phyloP scores from a whole-genome alignment of 2,888 invertebrate species.

The Ichneumoninae sp. region DNA sequence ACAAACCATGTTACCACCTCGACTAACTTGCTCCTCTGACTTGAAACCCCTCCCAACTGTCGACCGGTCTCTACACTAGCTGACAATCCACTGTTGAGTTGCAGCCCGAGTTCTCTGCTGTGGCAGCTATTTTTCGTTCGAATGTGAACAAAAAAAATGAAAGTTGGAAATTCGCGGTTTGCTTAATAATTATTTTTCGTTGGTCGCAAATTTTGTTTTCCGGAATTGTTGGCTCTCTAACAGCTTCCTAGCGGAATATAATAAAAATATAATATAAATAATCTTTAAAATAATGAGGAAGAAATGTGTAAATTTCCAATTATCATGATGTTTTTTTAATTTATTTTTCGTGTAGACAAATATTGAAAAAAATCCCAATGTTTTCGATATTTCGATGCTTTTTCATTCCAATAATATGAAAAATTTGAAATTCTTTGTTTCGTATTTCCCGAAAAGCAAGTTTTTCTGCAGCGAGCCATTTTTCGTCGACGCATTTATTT shows the following conservation, averaged over 20 bases:
- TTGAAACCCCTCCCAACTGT: constrained; percentile 37
- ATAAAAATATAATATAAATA: background rate
- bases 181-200: background rate
- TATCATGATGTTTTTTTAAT: too few species aligned
- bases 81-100: constrained; percentile 3
- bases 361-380: too few species aligned
- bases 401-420: too few species aligned
- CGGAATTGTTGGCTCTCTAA: background rate
- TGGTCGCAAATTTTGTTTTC: background rate
- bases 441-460: background rate
- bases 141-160: background rate
- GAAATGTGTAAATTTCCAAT: too few species aligned
- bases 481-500: background rate
- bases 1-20: constrained; percentile 42
- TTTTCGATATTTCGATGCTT: too few species aligned
- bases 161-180: background rate
- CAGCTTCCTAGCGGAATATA: background rate
- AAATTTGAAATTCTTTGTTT: background rate
- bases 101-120: background rate
- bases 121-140: background rate
- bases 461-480: background rate
- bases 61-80: background rate
- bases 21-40: constrained; percentile 19
- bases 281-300: background rate
- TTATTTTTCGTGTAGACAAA: too few species aligned